Base-by-base conservation (phyloP, 1,140 invertebrate genomes). In the Chrysopa pallens region DNA sequence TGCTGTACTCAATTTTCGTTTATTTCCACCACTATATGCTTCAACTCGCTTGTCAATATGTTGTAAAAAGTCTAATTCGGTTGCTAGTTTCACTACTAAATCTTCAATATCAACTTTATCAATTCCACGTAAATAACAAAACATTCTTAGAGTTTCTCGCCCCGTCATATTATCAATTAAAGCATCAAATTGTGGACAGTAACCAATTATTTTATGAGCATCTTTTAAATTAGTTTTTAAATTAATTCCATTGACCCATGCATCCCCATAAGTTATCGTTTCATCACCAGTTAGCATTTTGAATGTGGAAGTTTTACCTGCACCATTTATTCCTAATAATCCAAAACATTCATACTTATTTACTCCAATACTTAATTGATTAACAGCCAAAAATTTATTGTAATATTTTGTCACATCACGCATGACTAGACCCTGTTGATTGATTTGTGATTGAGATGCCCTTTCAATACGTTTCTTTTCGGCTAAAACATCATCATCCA, bases 1-100 rank as follows among this genome's bases (percentile, higher is more conserved):
- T 0, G 91, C 91, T 35, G 91, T 89, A 49, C 86, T 94, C 17
- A 98, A 63, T 60, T 97, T 95, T 36, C 93, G 71, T 58, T 93
- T 95, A 50, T 95, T 98, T 1, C 93, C 94, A 8, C 89, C 89
- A 56, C 87, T 93, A 53, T 80, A 84, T 59, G 64, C 69, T 47
- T 60, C 61, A 14, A 75, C 68, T 56, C 65, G 48, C 44, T 72
- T 73, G 42, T 73, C 60, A 5, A 73, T 48, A 54, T 73, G 67
- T 39, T 64, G 60, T 9, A 50, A 47, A 50, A 70, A 71, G 35
- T 68, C 66, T n/a, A 72, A 59, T 7, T 62, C 57, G 9, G 43
- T 55, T 5, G 64, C 59, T 38, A 68, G 42, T 13, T 62, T 53
- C 47, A 59, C 50, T 17, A 59, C 58, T 6, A 63, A 37, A 5